Evolutionary conservation across 1,140 invertebrate species (phyloP), one percentile per base, ranked within the genome.

Genomic region (Lepidurus arcticus): DNA sequence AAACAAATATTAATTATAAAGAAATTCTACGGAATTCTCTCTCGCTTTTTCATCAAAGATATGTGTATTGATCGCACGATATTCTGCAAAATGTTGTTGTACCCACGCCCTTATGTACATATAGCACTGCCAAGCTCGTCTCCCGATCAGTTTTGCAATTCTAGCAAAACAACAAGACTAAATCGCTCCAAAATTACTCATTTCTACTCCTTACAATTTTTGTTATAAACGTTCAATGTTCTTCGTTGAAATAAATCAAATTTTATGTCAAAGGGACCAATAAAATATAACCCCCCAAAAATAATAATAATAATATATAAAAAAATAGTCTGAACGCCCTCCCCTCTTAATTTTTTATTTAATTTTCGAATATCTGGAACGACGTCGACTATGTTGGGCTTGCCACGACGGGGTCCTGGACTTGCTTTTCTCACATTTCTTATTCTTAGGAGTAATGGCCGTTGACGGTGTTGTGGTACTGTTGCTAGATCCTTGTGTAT

Each of bases 41-140:
- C 4, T 16, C 6, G 21, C 53, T 21, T 65, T 65, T 7, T 65
- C 53, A 65, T 65, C 53, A 65, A 65, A 65, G 53, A 65, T 65
- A 65, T 65, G 53, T 65, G 53, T 65, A 65, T 65, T 65, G 53
- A 65, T 65, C 53, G 53, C 53, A 65, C 53, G 53, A 65, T 65
- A 65, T 7, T 65, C 53, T 65, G 21, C 53, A 65, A 65, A 65
- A 47, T 47, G 16, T 65, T 65, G 21, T 65, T 21, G n/a, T 65
- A 65, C 53, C 53, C 53, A 65, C 13, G 16, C 53, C 53, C 8
- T n/a, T 65, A 65, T 65, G 21, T 65, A 65, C 53, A 65, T 21
- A n/a, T 21, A n/a, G 53, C 53, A 16, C 53, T 65, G 53, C 53
- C 53, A 65, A 65, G 53, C 53, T 65, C 53, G 13, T 65, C 53